Base-by-base conservation (phyloP, 2,888 invertebrate genomes). In the Tinea semifulvella region DNA sequence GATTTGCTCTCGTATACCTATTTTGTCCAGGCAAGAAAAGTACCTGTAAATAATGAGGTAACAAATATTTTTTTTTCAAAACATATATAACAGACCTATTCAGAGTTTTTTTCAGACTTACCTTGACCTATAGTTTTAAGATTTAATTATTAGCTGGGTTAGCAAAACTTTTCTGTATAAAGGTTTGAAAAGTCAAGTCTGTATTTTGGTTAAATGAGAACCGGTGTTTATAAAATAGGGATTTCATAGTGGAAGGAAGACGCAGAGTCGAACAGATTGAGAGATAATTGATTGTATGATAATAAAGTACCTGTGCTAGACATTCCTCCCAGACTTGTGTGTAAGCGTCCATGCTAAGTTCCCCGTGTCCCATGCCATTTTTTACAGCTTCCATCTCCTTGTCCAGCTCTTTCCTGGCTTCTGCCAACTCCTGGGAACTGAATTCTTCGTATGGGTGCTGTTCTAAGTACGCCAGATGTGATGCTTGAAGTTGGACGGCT, bases 321-420 rank as follows among this genome's bases (percentile, higher is more conserved):
- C 98, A 98, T 74, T 98, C 97, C 63, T 96, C 94, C 98, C 98
- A 98, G 31, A 97, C 96, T 76, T 96, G 95, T 7, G 90, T 89
- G 64, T 96, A 97, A 0, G 94, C 91, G 53, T 98, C 97, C 39
- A 93, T 73, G 1, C 95, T 90, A 38, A 98, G 82, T 26, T 98
- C 97, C 0, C 97, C 97, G 62, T 98, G 98, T 0, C 89, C 90
- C 98, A 98, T 98, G 35, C 96, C 96, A 46, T 88, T 86, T 61
- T 92, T 92, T 0, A 98, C 97, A 1, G 89, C 83, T 17, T 89
- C 89, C 92, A 96, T 95, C 81, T 98, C 98, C 25, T 86, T 85
- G 48, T 84, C 81, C 46, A 97, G 63, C 56, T 92, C 63, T 13
- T 73, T 62, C 53, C 84, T 85, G 0, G 94, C 91, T 1, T 72